Base-by-base conservation (phyloP, 2,888 invertebrate genomes). In the Rhagonycha lutea region DNA sequence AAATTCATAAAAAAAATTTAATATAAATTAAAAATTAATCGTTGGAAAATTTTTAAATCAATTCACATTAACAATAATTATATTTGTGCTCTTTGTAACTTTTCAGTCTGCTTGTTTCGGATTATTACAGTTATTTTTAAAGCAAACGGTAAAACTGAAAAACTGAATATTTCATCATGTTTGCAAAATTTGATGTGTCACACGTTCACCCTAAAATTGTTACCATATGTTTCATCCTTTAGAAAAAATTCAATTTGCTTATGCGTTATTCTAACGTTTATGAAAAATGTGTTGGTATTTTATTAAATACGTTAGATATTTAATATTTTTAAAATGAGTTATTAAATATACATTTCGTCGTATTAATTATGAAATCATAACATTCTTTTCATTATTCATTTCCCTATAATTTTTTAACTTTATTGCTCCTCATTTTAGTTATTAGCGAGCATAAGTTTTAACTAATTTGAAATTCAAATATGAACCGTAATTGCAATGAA, bases 171-270 rank as follows among this genome's bases (percentile, higher is more conserved):
- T 65, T 65, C 63, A 65, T 65, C 63, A 26, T 24, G 63, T 65
- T 65, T 65, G 63, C 63, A 65, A 65, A 65, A 65, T 24, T 24
- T 24, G 18, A 62, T 62, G 26, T 65, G 63, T 65, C 63, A 65
- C 63, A 65, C 63, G 63, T 65, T 65, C 63, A 65, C 63, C 63
- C 63, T 65, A 23, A 65, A 65, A 65, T 65, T 65, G 63, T 65
- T 65, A 26, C 63, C 63, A 65, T 65, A 65, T 65, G 63, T 65
- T 65, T 65, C 63, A 65, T 65, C 63, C 24, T 65, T 65, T 65
- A 65, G 63, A 24, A 65, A 65, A 65, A 65, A 24, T 65, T 65
- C 63, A 65, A 65, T 65, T 65, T 65, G 63, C 63, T 65, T 65
- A 24, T 65, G 63, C 63, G 63, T 65, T 65, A 65, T 24, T 26